phyloP scores from a whole-genome alignment of 2,113 vertebrate species.

The Phoenicopterus ruber region DNA sequence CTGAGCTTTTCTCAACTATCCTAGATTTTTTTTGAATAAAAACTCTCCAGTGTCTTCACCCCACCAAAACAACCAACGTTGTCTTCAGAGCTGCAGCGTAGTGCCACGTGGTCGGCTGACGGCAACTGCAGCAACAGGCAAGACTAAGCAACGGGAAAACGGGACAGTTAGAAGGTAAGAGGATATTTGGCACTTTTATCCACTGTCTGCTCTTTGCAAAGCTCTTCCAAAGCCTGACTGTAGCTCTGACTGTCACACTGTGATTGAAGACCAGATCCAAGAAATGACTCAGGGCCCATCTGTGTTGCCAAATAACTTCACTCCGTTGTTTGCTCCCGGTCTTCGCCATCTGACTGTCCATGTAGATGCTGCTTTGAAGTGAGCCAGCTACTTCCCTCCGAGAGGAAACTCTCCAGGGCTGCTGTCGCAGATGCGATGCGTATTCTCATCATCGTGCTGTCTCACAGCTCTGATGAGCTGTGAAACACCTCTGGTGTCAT shows the following conservation, averaged over 20 bases:
- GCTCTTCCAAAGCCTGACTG: neutral
- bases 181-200: neutral
- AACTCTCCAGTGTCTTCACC: neutral
- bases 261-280: neutral
- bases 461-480: neutral
- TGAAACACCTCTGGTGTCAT: neutral
- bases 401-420: neutral
- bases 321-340: fast-evolving
- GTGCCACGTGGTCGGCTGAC: fast-evolving
- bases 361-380: neutral
- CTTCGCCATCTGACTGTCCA: fast-evolving
- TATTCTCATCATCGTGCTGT: neutral
- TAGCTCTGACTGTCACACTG: neutral
- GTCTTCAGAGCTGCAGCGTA: neutral
- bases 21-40: neutral
- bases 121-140: neutral
- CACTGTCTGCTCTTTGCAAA: neutral
- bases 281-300: neutral
- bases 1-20: neutral
- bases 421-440: neutral
- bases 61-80: neutral
- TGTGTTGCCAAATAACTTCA: neutral
- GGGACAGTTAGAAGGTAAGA: neutral
- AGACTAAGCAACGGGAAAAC: neutral
- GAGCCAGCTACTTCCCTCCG: neutral